A percentile compares a stretch with the other conserved stretches of the same genome.
phyloP scores from a whole-genome alignment of 1,140 invertebrate species.

The Pseudomyrmex cubaensis region DNA sequence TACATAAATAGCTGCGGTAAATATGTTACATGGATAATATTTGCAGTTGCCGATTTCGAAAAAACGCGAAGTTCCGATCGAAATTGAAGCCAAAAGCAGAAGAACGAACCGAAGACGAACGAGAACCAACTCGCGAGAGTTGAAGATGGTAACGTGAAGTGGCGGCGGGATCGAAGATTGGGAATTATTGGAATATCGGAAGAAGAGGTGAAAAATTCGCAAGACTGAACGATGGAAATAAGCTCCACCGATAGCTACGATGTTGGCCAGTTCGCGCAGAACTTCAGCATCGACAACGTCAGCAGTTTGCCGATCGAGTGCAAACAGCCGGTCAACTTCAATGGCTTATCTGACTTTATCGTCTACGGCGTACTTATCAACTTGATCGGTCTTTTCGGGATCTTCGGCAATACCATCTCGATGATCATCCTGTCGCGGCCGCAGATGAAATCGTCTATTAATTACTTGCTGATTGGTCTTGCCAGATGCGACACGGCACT shows the following conservation, averaged over 20 bases:
- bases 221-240: conserved; percentile 65
- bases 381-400: conserved; percentile 92
- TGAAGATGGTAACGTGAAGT: conserved; percentile 62
- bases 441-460: conserved; percentile 97
- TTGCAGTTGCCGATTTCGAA: conserved; percentile 18
- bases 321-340: conserved; percentile 83
- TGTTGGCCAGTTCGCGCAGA: conserved; percentile 56
- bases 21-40: background rate
- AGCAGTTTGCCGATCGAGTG: conserved; percentile 74
- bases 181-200: conserved; percentile 16
- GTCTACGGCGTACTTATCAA: conserved; percentile 94
- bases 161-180: background rate
- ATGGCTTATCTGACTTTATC: conserved; percentile 91
- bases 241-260: conserved; percentile 51
- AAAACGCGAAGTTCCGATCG: background rate
- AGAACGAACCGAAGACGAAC: background rate
- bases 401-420: conserved; percentile 95
- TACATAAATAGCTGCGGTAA: background rate
- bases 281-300: conserved; percentile 42
- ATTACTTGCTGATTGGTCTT: conserved; percentile 95
- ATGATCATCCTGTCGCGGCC: conserved; percentile 96
- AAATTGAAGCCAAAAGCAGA: background rate
- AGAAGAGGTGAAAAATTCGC: conserved; percentile 7
- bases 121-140: too few species aligned
- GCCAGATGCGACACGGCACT: conserved; percentile 96